Evolutionary conservation across 2,888 invertebrate genomes (phyloP).

Genomic region (Spisula solida): DNA sequence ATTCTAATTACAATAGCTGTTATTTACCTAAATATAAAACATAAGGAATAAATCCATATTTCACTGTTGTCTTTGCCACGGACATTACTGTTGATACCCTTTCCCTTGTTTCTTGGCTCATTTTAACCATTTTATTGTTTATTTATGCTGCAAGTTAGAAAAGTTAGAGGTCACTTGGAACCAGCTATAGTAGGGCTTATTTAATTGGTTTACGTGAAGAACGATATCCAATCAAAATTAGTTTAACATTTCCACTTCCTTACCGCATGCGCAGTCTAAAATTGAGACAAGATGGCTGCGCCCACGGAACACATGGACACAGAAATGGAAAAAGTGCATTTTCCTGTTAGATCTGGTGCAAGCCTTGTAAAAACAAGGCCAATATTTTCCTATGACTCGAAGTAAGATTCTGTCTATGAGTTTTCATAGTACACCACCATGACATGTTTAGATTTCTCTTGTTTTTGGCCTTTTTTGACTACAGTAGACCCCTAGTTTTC

Average conservation of each 20-base stretch:
- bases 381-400: conserved; percentile 73
- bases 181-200: not conserved
- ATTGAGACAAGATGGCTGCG: conserved; percentile 69
- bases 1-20: conserved; percentile 5
- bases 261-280: conserved; percentile 17
- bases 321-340: conserved; percentile 62
- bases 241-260: not conserved
- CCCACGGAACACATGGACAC: conserved; percentile 66
- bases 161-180: not conserved
- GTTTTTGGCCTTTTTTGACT: no score
- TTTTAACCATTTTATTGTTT: conserved; percentile 65
- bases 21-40: conserved; percentile 90
- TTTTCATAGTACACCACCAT: not conserved
- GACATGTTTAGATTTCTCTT: no score
- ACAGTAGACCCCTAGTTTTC: no score
- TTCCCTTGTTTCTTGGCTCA: conserved; percentile 90
- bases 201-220: not conserved
- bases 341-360: conserved; percentile 74
- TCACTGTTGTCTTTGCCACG: conserved; percentile 90
- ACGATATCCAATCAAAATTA: conserved; percentile 19
- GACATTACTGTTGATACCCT: conserved; percentile 90
- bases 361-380: conserved; percentile 75
- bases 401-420: conserved; percentile 42
- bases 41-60: conserved; percentile 92
- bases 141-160: not conserved